Conservation (phyloP, 2,888 invertebrate species). For the Dexiosoma caninum region DNA sequence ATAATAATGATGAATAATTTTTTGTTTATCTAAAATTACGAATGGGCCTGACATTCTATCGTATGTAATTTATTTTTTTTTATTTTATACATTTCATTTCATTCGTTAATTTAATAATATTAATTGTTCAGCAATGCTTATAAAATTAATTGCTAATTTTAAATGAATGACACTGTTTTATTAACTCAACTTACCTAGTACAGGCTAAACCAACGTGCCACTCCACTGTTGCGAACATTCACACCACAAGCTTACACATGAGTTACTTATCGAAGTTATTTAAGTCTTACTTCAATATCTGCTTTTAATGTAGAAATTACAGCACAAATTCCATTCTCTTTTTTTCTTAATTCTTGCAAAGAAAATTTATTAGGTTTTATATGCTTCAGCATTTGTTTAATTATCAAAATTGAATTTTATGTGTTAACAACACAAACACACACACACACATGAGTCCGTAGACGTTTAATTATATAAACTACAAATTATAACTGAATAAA, state of each 20-base stretch:
- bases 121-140: too few relatives aligned
- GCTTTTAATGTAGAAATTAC: conserved; percentile 36
- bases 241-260: conserved; percentile 70
- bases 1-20: too few relatives aligned
- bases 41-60: too few relatives aligned
- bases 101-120: too few relatives aligned
- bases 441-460: too few relatives aligned
- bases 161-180: not conserved
- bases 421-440: conserved; percentile 18
- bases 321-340: conserved; percentile 51
- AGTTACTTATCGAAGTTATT: conserved; percentile 49
- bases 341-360: not conserved
- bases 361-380: not conserved
- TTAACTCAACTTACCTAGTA: conserved; percentile 75
- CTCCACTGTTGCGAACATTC: conserved; percentile 79
- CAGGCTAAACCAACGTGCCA: conserved; percentile 79
- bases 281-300: conserved; percentile 22
- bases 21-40: too few relatives aligned
- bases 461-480: conserved; percentile 49
- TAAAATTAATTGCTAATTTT: not conserved
- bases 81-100: too few relatives aligned
- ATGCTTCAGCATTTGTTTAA: conserved; percentile 15
- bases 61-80: too few relatives aligned
- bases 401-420: conserved; percentile 29
- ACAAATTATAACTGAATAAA: conserved; percentile 35